These are phyloP conservation scores for Lydus trimaculatus DNA, from an alignment of 2,888 invertebrate species.

Conservation along the genomic window DNA sequence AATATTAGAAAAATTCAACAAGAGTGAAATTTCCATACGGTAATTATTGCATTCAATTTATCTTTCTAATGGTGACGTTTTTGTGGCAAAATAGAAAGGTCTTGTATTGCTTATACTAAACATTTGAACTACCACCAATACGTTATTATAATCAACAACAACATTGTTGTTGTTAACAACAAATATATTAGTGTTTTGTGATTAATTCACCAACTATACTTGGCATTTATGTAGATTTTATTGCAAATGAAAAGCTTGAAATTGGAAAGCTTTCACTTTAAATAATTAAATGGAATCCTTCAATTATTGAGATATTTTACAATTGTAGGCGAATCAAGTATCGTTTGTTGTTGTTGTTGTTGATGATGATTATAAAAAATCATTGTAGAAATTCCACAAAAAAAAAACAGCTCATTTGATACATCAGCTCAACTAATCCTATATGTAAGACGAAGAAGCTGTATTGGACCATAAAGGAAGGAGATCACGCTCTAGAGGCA, in stretches of 20 bases:
- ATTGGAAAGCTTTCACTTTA: neutral
- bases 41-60: constrained; percentile 7
- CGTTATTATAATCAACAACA: too few relatives aligned
- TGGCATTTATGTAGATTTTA: constrained; percentile 9
- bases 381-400: neutral
- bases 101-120: too few relatives aligned
- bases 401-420: too few relatives aligned
- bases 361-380: neutral
- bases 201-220: constrained; percentile 20
- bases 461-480: constrained; percentile 3
- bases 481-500: constrained; percentile 23
- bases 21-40: constrained; percentile 28
- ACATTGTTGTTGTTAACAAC: too few relatives aligned
- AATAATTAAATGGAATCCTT: neutral
- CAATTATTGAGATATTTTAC: neutral
- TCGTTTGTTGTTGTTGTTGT: neutral
- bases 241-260: constrained; percentile 17
- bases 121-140: too few relatives aligned
- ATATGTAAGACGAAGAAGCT: constrained; percentile 14
- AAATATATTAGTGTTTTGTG: too few relatives aligned
- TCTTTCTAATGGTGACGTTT: constrained; percentile 1
- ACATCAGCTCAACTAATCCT: too few relatives aligned
- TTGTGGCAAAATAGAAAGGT: constrained; percentile 10
- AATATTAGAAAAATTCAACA: constrained; percentile 34
- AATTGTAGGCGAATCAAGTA: neutral